These are phyloP conservation scores for Scylla paramamosain DNA, from an alignment of 1,140 invertebrate species.

Conservation along the genomic window DNA sequence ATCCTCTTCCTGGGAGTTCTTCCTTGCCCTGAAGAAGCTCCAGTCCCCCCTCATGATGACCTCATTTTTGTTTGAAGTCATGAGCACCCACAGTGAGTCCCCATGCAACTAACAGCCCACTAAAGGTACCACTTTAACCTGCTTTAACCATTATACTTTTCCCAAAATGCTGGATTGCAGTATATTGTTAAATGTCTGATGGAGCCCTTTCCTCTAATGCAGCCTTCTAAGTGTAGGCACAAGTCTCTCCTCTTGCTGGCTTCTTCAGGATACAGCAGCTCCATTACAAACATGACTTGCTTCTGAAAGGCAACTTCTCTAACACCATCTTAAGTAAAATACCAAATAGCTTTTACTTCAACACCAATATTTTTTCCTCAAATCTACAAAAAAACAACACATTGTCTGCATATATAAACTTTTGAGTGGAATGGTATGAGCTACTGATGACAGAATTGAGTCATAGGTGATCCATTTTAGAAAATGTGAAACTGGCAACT, in stretches of 20 bases:
- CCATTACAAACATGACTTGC: not conserved
- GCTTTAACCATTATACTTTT: slow-evolving; percentile 24
- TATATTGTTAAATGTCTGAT: slow-evolving; percentile 1
- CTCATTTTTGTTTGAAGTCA: not conserved
- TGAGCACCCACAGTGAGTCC: not conserved
- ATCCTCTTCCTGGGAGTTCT: slow-evolving; percentile 47
- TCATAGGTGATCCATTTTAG: no score
- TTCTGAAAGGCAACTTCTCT: not conserved
- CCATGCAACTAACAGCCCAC: slow-evolving; percentile 48
- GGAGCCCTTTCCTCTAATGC: not conserved
- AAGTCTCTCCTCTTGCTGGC: not conserved
- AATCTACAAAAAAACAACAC: no score
- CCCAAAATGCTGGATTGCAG: not conserved
- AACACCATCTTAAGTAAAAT: not conserved
- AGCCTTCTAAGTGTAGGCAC: slow-evolving; percentile 33
- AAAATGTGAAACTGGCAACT: no score
- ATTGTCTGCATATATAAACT: no score
- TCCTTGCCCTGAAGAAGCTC: slow-evolving; percentile 26
- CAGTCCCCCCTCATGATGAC: slow-evolving; percentile 40
- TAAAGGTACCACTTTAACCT: slow-evolving; percentile 52
- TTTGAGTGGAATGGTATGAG: no score
- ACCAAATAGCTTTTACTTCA: not conserved
- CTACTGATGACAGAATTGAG: no score
- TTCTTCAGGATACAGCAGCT: not conserved
- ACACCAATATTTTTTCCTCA: not conserved